Percentiles rank a stretch among this genome's conserved stretches.
Conservation (phyloP, 2,888 invertebrate species). For the Rotaria magnacalcarata region DNA sequence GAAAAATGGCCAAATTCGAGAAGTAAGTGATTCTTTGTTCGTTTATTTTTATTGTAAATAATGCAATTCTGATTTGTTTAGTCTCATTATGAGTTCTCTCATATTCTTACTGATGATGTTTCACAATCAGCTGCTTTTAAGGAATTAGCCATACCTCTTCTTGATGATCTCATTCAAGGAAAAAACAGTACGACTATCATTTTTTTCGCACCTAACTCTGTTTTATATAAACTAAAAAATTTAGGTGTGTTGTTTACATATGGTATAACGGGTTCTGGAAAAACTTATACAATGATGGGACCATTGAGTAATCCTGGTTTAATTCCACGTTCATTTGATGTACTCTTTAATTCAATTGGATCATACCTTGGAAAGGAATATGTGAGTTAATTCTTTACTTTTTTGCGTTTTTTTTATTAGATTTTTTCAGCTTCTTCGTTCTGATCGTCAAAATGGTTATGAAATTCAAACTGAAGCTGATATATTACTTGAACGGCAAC, state of each 20-base stretch:
- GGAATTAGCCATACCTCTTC: constrained; percentile 75
- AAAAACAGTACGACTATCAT: constrained; percentile 68
- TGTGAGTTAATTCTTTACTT: constrained; percentile 53
- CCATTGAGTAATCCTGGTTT: constrained; percentile 71
- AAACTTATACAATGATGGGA: constrained; percentile 91
- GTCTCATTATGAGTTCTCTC: constrained; percentile 67
- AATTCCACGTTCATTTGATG: constrained; percentile 80
- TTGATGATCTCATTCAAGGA: constrained; percentile 76
- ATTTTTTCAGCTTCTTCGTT: constrained; percentile 3
- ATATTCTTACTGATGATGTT: constrained; percentile 75
- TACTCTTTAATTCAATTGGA: constrained; percentile 78
- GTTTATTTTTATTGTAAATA: not conserved
- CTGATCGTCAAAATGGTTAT: constrained; percentile 75
- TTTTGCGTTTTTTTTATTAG: not conserved
- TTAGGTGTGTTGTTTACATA: constrained; percentile 78
- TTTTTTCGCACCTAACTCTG: not conserved
- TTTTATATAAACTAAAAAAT: not conserved
- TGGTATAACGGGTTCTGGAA: constrained; percentile 90
- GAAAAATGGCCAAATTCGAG: not conserved
- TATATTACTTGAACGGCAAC: constrained; percentile 61
- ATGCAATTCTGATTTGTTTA: constrained; percentile 50
- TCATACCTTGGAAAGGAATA: constrained; percentile 79
- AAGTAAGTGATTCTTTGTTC: not conserved
- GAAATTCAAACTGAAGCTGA: constrained; percentile 82
- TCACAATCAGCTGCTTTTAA: constrained; percentile 80